Percentiles rank a stretch among this genome's conserved stretches.
These are phyloP conservation scores for Sinosuthora webbiana DNA, from an alignment of 2,113 vertebrate species.

Conservation along the genomic window DNA sequence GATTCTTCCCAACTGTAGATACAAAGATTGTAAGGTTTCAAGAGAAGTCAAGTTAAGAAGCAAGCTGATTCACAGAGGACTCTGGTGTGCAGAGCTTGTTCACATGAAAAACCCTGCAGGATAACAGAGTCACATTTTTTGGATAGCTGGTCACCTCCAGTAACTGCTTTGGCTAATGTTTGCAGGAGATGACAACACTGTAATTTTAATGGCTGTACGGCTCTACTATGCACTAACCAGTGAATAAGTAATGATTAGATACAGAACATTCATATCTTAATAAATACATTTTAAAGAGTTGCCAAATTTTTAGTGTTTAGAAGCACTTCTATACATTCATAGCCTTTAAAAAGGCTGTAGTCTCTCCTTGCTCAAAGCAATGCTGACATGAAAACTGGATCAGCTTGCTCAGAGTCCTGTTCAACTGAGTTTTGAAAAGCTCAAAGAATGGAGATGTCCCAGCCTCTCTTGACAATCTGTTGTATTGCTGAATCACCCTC, in stretches of 20 bases:
- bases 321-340: background rate
- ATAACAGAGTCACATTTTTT: background rate
- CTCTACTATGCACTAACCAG: background rate
- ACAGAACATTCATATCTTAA: background rate
- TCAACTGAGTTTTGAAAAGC: background rate
- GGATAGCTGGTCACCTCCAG: background rate
- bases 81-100: background rate
- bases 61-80: background rate
- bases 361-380: background rate
- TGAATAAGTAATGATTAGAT: background rate
- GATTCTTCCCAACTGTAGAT: background rate
- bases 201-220: background rate
- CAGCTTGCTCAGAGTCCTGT: background rate
- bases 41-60: background rate
- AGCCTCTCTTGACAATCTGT: background rate
- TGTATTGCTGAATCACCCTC: background rate
- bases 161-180: background rate
- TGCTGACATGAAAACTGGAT: background rate
- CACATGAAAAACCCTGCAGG: background rate
- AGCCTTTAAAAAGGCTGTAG: background rate
- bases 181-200: background rate
- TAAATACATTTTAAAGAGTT: background rate
- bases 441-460: background rate
- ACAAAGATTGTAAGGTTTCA: background rate
- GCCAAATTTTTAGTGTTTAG: background rate